These are phyloP conservation scores for Venustoraphidia nigricollis DNA, from an alignment of 2,888 invertebrate genomes.

Conservation along the genomic window DNA sequence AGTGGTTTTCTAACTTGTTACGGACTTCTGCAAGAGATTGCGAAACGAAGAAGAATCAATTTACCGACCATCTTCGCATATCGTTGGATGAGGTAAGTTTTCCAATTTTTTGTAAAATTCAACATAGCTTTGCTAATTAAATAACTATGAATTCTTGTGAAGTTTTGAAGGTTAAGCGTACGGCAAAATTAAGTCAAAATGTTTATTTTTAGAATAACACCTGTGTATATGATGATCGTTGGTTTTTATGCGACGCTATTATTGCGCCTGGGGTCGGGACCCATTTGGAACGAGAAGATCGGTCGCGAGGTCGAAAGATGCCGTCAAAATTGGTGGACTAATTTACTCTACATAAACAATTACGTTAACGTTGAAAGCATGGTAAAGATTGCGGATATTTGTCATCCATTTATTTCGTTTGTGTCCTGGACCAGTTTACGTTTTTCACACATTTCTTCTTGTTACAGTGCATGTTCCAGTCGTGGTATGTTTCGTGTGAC, in stretches of 20 bases:
- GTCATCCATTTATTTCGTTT: background rate
- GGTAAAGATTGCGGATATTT: constrained; percentile 14
- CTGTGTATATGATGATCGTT: constrained; percentile 14
- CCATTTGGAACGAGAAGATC: constrained; percentile 6
- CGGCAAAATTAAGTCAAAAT: constrained; percentile 3
- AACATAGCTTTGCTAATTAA: no score
- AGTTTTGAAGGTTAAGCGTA: background rate
- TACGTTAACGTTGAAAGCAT: constrained; percentile 20
- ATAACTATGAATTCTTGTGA: no score
- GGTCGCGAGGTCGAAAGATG: constrained; percentile 20
- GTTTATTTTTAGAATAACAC: constrained; percentile 14
- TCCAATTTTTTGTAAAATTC: no score
- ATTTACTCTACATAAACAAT: constrained; percentile 26
- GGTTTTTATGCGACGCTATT: constrained; percentile 15
- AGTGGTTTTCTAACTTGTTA: constrained; percentile 33
- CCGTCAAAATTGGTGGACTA: constrained; percentile 25
- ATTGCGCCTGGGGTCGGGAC: constrained; percentile 14
- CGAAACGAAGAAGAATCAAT: constrained; percentile 21
- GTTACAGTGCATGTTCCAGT: constrained; percentile 36
- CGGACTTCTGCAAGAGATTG: constrained; percentile 19
- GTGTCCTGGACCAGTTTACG: background rate
- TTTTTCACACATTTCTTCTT: background rate
- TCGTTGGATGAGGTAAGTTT: constrained; percentile 32
- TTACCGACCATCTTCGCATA: constrained; percentile 28
- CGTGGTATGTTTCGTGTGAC: constrained; percentile 36